Evolutionary conservation across 2,888 invertebrate genomes (phyloP).

Genomic region (Beris morrisii): DNA sequence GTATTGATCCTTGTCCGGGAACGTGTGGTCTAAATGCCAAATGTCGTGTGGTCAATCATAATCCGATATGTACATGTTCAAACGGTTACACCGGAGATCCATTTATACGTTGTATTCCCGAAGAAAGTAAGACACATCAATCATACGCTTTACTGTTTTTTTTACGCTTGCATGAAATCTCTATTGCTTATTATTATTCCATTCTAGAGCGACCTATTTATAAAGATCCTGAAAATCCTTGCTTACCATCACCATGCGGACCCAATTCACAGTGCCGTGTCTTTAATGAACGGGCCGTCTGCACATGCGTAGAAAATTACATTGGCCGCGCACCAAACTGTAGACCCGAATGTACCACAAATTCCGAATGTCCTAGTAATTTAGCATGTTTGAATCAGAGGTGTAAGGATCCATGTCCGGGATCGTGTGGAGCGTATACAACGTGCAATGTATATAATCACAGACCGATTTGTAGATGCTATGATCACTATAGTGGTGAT

Average conservation of each 20-base stretch:
- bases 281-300: slow-evolving; percentile 71
- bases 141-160: background rate
- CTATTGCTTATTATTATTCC: slow-evolving; percentile 3
- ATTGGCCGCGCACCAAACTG: slow-evolving; percentile 84
- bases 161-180: background rate
- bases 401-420: slow-evolving; percentile 81
- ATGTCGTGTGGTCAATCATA: slow-evolving; percentile 83
- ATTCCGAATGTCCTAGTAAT: slow-evolving; percentile 82
- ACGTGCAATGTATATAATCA: slow-evolving; percentile 81
- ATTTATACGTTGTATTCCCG: slow-evolving; percentile 69
- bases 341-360: slow-evolving; percentile 81
- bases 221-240: slow-evolving; percentile 64
- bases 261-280: slow-evolving; percentile 80
- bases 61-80: slow-evolving; percentile 81
- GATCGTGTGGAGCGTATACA: slow-evolving; percentile 79
- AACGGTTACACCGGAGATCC: slow-evolving; percentile 79
- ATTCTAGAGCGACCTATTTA: slow-evolving; percentile 43
- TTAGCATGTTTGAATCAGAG: slow-evolving; percentile 80
- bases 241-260: slow-evolving; percentile 82
- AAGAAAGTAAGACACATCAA: slow-evolving; percentile 64
- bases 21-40: slow-evolving; percentile 81
- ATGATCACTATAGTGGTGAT: slow-evolving; percentile 78
- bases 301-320: slow-evolving; percentile 77
- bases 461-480: slow-evolving; percentile 80
- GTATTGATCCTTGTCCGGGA: slow-evolving; percentile 79